Evolutionary conservation across 2,888 invertebrate genomes (phyloP), one percentile per base, ranked within the genome.

Genomic region (Tillus elongatus): DNA sequence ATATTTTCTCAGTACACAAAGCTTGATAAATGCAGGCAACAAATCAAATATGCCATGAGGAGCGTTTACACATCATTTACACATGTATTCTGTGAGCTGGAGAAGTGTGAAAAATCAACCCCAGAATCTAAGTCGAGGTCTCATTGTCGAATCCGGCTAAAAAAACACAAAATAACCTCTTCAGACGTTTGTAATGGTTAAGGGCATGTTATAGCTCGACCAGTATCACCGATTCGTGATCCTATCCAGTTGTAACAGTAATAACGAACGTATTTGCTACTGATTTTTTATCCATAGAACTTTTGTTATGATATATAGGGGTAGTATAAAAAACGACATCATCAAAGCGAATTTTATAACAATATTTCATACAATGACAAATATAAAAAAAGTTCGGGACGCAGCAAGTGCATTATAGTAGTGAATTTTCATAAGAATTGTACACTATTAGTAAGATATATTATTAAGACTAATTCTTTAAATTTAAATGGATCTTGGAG

Each of bases 101-200:
- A 8, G 24, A 19, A 19, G 24, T 19, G 24, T n/a, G 24, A 19
- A 19, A n/a, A n/a, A 19, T 19, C 24, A 19, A 19, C 24, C 24
- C 24, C 24, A n/a, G 24, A 19, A n/a, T 19, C n/a, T 6, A 19
- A 8, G 6, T n/a, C 6, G 24, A 6, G n/a, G 24, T n/a, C n/a
- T n/a, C n/a, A 19, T 19, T 19, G 24, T 19, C n/a, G n/a, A 19
- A 19, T n/a, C 24, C n/a, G 24, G n/a, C n/a, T 19, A 8, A n/a
- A 19, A n/a, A n/a, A 19, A 19, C 24, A 19, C 24, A 19, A 19
- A 19, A 19, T n/a, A 19, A 19, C 24, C 24, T 19, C 24, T 19
- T n/a, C 6, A 19, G 24, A 19, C n/a, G n/a, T n/a, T n/a, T n/a
- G n/a, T n/a, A n/a, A n/a, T n/a, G n/a, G n/a, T n/a, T n/a, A n/a